Base-by-base conservation (phyloP, 1,140 invertebrate genomes). In the Macrosteles quadrilineatus region DNA sequence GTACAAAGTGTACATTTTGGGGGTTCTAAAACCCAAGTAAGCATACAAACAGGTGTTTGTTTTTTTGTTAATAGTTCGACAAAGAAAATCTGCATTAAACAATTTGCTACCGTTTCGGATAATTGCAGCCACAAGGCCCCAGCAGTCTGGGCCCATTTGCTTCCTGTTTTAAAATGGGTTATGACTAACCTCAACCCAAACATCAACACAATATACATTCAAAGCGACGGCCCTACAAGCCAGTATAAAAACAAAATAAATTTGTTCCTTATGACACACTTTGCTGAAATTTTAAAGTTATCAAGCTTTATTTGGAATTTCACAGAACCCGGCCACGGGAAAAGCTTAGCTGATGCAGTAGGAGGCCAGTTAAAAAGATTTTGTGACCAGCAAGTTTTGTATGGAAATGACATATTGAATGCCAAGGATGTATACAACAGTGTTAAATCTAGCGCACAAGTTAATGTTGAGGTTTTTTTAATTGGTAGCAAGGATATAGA, bases 41-140 rank as follows among this genome's bases (percentile, higher is more conserved):
- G 74, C n/a, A 73, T 79, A 30, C 78, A 80, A 71, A 80, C 78
- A 70, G 79, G 78, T 12, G 76, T 76, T 62, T 74, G 73, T 74
- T 76, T 67, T 72, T 72, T 47, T 36, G 64, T 29, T n/a, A 69
- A 69, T 2, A 23, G 31, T 36, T 12, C 27, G 9, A 27, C 29
- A 4, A 29, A 2, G 17, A 57, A 64, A 53, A 76, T 43, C 31
- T 55, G 73, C 36, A 27, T 57, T 65, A 43, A 76, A 36, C 78
- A 73, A 57, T 80, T 81, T 75, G 75, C 77, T 73, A 77, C 77
- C 12, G 72, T 80, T 23, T 78, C 76, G 73, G 72, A 79, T 50
- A 76, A 74, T 73, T 74, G 76, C 32, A 72, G 74, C 19, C 77
- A 80, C 68, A 74, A 77, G 62, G 74, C 79, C 55, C 70, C 72